Evolutionary conservation across 2,888 invertebrate genomes (phyloP), one percentile per base, ranked within the genome.

Genomic region (Eristalis arbustorum): DNA sequence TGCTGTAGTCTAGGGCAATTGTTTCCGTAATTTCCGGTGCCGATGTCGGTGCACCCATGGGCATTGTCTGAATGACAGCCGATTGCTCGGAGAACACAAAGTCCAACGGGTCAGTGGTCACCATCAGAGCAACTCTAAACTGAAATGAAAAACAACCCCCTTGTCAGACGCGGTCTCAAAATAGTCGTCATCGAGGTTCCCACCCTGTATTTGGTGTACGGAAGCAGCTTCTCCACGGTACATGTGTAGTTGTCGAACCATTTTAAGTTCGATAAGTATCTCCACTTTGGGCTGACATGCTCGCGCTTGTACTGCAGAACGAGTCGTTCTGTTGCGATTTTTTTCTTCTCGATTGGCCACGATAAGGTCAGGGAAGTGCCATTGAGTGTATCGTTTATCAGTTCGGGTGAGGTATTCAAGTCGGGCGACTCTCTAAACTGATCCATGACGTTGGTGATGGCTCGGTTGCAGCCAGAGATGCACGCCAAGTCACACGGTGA

Each of bases 181-280:
- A 18, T 10, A 18, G 8, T 8, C 18, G 10, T 37, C 5, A 13
- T 14, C 14, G 25, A 34, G 23, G 25, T 13, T 91, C 94, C 93
- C 93, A 98, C 98, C 94, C 96, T 95, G 91, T 98, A 98, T 91
- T 96, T 97, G 0, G 98, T 97, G 91, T 97, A 98, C 0, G 98
- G 98, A 89, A 96, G 95, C 67, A 98, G 93, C 89, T 96, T 95
- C 88, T 96, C 95, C 10, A 98, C 95, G 31, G 95, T 94, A 89
- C 96, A 96, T 57, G 95, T 91, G 25, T 94, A 94, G 89, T 94
- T 92, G 89, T 95, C 94, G 75, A 91, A 90, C 91, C 96, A 97
- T 40, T 91, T 90, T 67, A 91, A 91, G 77, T 90, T 90, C 3
- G 90, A 91, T 74, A 92, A 88, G 91, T 96, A 97, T 91, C 96